Base-by-base conservation (phyloP, 2,797 vertebrate genomes). In the Cuculus canorus region DNA sequence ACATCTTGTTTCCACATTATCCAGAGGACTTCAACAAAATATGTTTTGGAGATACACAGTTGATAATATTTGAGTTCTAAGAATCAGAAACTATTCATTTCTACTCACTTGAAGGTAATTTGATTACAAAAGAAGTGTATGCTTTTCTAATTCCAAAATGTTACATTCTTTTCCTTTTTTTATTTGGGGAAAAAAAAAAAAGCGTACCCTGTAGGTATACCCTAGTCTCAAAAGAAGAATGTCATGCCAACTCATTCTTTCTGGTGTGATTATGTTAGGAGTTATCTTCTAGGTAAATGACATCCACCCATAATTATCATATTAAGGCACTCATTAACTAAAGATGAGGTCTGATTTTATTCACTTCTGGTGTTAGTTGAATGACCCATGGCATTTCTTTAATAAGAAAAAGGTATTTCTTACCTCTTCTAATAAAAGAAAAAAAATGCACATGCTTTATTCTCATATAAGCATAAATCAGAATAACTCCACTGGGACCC, bases 251-350 rank as follows among this genome's bases (percentile, higher is more conserved):
- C 24, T 97, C 71, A 90, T 89, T 97, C 88, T 90, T 96, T 52
- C 33, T 53, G 43, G 24, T 94, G 47, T 61, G 92, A 86, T 76
- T 95, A 83, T 59, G 56, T 89, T 91, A 78, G 66, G 73, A 59
- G 56, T 61, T 65, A 70, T 41, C 70, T 96, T 93, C 91, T 75
- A 92, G 86, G 85, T 90, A 68, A 75, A 86, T 81, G 73, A 68
- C 71, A 81, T 57, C 71, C 13, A 77, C 80, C 76, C 86, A 41
- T 84, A 95, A 97, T 59, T 72, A 96, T 85, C 83, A 94, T 59
- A 86, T 94, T 93, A 94, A 95, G 47, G n/a, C 39, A 94, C 19
- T 82, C 66, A 86, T 95, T 94, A 96, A 91, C 97, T 97, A 96
- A 95, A 96, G 59, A 91, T 82, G 61, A 92, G 43, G 33, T 90